A percentile compares a stretch with the other conserved stretches of the same genome.
Conservation (phyloP, 1,140 invertebrate genomes). For the Bombus difficillimus region DNA sequence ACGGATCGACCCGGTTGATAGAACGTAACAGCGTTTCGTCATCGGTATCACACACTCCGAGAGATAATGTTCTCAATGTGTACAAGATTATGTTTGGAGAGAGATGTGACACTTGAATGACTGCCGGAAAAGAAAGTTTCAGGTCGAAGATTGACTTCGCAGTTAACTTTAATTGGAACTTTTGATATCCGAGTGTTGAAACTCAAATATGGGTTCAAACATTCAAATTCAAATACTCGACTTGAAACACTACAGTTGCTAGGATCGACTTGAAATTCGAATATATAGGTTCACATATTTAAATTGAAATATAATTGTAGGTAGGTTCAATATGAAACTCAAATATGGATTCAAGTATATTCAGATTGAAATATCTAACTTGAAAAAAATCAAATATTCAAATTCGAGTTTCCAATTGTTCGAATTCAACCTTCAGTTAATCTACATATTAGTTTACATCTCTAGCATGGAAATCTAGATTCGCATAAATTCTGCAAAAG, state of each 20-base stretch:
- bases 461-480: too few species aligned
- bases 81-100: neutral
- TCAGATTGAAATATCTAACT: too few species aligned
- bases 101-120: neutral
- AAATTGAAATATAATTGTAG: too few species aligned
- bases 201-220: neutral
- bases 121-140: neutral
- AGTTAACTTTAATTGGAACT: neutral
- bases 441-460: too few species aligned
- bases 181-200: neutral
- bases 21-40: constrained; percentile 34
- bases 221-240: too few species aligned
- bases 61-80: neutral
- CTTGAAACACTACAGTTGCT: too few species aligned
- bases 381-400: too few species aligned
- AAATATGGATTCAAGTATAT: neutral
- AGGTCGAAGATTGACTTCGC: neutral
- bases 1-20: constrained; percentile 25
- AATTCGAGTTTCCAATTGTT: too few species aligned
- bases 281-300: too few species aligned
- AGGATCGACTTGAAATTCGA: too few species aligned
- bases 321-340: neutral
- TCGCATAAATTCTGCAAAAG: too few species aligned
- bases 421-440: too few species aligned
- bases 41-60: neutral